Percentiles rank a stretch among this genome's conserved stretches.
Conservation (phyloP, 1,140 invertebrate species). For the Drosophila yakuba region DNA sequence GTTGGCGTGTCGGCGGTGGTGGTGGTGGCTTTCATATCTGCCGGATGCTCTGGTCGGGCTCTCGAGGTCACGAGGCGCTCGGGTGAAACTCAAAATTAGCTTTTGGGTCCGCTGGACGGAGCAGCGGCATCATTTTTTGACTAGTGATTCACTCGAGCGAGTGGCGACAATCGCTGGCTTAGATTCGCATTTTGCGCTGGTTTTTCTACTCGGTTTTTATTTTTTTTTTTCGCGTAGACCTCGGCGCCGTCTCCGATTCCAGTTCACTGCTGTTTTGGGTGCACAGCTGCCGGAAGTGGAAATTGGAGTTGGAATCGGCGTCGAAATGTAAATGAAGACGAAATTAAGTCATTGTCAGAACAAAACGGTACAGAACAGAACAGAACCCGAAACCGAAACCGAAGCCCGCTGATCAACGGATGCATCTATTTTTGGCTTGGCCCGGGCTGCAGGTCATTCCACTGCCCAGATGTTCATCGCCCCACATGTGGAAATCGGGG, state of each 20-base stretch:
- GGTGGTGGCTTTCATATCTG: conserved; percentile 44
- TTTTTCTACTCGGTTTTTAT: background rate
- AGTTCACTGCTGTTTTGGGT: conserved; percentile 3
- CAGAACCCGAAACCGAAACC: background rate
- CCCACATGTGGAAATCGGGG: background rate
- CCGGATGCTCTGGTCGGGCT: conserved; percentile 40
- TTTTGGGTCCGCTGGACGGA: conserved; percentile 18
- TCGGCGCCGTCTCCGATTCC: conserved; percentile 18
- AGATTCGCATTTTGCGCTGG: conserved; percentile 16
- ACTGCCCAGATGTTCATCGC: conserved; percentile 15
- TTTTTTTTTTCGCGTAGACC: background rate
- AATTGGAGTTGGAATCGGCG: conserved; percentile 25
- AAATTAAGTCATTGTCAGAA: conserved; percentile 40
- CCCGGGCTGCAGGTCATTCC: conserved; percentile 12
- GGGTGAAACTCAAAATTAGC: conserved; percentile 48
- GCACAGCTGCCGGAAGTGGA: conserved; percentile 40
- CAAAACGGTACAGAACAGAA: background rate
- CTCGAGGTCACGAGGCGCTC: conserved; percentile 53
- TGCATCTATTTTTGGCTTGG: conserved; percentile 21
- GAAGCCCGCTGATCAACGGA: no score
- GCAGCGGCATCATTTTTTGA: conserved; percentile 3
- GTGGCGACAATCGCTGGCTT: conserved; percentile 33
- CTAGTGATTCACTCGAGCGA: conserved; percentile 32
- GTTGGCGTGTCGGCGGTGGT: conserved; percentile 4
- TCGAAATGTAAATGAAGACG: conserved; percentile 8